Evolutionary conservation across 37 sponge, comb jelly and placozoan genomes (phyloP), one percentile per base, ranked within the genome.

Genomic region (Agelas oroides): DNA sequence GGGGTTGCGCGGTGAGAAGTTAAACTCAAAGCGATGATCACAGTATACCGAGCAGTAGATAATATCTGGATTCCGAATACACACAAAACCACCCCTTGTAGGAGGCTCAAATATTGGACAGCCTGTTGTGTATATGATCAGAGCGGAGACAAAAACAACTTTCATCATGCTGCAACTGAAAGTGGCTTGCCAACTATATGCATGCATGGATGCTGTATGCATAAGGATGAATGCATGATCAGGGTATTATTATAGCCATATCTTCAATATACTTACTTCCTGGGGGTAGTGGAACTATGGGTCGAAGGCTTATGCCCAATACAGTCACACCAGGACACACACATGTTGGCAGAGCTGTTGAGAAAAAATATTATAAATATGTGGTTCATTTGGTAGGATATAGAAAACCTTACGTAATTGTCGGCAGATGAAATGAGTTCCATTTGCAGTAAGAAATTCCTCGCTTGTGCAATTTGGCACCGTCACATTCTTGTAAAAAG

Each of bases 21-120:
- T 59, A 32, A 86, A 86, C 70, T 86, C 87, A 71, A 86, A 86
- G 73, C 70, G 78, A 52, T 86, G 79, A 33, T 86, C 87, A 39
- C 87, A 86, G 35, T 71, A 78, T 13, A 86, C 80, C 13, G 70
- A 65, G 80, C 87, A 86, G 79, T 71, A 86, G 63, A 86, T 86
- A 72, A 72, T 20, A 23, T 33, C 37, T 30, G 63, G 28, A 16
- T 65, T 25, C 64, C 78, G 68, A 20, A 70, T 41, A 36, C 87
- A 86, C 18, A 63, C 80, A 35, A 72, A 72, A 12, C 80, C 87
- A 64, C 87, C 87, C 8, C 80, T 52, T 21, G 62, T 70, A 0
- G 87, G 87, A n/a, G 87, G 87, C 23, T 46, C 36, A 62, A 79
- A 72, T 35, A 78, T 72, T 18, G 61, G 71, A 69, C 87, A 86